Percentiles rank a stretch among this genome's conserved stretches.
Evolutionary conservation across 2,113 vertebrate species (phyloP).

Genomic region (Trogon surrucura): DNA sequence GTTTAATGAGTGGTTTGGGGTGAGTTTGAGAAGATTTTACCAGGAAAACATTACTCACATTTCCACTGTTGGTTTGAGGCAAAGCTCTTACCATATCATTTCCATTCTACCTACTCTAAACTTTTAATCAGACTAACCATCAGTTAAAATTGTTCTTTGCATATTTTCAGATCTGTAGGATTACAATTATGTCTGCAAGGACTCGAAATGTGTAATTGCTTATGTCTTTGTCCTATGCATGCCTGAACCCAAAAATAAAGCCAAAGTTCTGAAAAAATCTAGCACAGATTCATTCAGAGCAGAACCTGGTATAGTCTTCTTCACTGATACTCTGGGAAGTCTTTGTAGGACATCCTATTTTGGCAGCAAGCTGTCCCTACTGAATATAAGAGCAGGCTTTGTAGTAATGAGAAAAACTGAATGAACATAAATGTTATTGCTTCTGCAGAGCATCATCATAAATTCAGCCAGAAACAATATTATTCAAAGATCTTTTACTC

Average conservation of each 20-base stretch:
- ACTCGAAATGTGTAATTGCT: background rate
- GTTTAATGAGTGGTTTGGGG: background rate
- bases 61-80: background rate
- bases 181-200: background rate
- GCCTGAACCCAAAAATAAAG: background rate
- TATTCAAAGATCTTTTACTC: background rate
- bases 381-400: background rate
- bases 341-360: background rate
- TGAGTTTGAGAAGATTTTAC: background rate
- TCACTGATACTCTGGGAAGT: background rate
- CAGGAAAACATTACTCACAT: background rate
- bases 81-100: background rate
- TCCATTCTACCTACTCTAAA: background rate
- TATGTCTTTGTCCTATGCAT: background rate
- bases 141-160: background rate
- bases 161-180: background rate
- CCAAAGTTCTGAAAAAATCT: background rate
- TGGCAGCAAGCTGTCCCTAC: background rate
- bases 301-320: background rate
- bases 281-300: background rate
- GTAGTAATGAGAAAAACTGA: background rate
- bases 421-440: background rate
- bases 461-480: background rate
- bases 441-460: background rate
- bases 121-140: background rate